These are phyloP conservation scores for Diploscapter pachys DNA, from an alignment of 1,140 invertebrate genomes.

Conservation along the genomic window DNA sequence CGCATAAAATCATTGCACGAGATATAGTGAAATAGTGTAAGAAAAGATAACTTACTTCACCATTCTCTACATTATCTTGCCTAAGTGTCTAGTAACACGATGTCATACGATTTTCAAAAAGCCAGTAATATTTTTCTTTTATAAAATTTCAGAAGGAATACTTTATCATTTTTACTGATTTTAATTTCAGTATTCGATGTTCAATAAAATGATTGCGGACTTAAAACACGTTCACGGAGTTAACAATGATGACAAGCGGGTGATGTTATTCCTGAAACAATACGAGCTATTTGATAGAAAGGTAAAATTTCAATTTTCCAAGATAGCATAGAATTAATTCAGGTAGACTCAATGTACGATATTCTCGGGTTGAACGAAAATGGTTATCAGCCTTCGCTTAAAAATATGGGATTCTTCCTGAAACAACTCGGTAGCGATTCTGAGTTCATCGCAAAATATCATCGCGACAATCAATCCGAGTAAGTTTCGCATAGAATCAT, in stretches of 20 bases:
- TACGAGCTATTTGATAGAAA: slow-evolving; percentile 50
- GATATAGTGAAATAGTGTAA: background rate
- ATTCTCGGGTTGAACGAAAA: slow-evolving; percentile 27
- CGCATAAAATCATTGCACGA: background rate
- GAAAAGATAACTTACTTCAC: too few relatives aligned
- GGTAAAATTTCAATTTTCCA: slow-evolving; percentile 1
- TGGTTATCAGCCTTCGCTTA: slow-evolving; percentile 36
- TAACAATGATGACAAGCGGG: slow-evolving; percentile 47
- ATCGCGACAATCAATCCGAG: background rate
- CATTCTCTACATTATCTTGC: too few relatives aligned
- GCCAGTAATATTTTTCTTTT: too few relatives aligned
- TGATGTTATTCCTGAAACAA: slow-evolving; percentile 47
- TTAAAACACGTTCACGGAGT: slow-evolving; percentile 49
- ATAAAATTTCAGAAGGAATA: too few relatives aligned
- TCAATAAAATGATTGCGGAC: slow-evolving; percentile 50
- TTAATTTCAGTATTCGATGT: slow-evolving; percentile 40
- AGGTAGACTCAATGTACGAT: background rate
- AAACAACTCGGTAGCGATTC: slow-evolving; percentile 39
- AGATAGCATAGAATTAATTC: background rate
- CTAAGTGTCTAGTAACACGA: too few relatives aligned
- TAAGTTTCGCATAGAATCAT: background rate
- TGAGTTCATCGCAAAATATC: slow-evolving; percentile 33
- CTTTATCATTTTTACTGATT: background rate
- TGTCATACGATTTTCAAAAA: too few relatives aligned
- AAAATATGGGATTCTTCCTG: slow-evolving; percentile 48